Conservation (phyloP, 1,140 invertebrate species). For the Pseudomyrmex cubaensis region DNA sequence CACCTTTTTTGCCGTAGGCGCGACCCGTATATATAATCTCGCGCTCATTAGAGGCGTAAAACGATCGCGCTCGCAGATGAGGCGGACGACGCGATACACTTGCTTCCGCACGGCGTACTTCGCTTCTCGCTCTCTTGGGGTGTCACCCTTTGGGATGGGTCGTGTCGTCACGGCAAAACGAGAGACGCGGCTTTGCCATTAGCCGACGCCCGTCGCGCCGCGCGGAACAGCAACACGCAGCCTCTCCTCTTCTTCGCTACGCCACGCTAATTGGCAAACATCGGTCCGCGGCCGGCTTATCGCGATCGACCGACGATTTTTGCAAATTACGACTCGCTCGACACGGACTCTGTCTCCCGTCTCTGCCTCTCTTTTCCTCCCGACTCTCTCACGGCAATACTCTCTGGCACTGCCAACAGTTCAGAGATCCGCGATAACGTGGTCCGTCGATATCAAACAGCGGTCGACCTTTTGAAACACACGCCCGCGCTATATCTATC, state of each 20-base stretch:
- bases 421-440: slow-evolving; percentile 54
- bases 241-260: slow-evolving; percentile 38
- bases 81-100: not conserved
- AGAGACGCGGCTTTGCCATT: slow-evolving; percentile 79
- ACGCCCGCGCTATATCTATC: not conserved
- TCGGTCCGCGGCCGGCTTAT: slow-evolving; percentile 73
- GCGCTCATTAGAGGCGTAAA: slow-evolving; percentile 47
- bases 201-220: slow-evolving; percentile 74
- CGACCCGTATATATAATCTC: slow-evolving; percentile 29
- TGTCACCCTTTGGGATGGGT: slow-evolving; percentile 55
- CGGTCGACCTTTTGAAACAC: slow-evolving; percentile 40
- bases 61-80: slow-evolving; percentile 18
- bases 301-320: slow-evolving; percentile 77
- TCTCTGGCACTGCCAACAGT: slow-evolving; percentile 42
- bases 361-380: slow-evolving; percentile 18
- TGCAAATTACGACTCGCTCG: slow-evolving; percentile 75
- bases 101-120: slow-evolving; percentile 34
- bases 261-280: slow-evolving; percentile 80
- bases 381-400: slow-evolving; percentile 36
- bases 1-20: slow-evolving; percentile 9
- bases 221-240: slow-evolving; percentile 68
- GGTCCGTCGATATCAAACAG: slow-evolving; percentile 53
- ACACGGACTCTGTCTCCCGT: slow-evolving; percentile 43
- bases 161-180: slow-evolving; percentile 67
- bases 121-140: slow-evolving; percentile 41